Percentiles rank a stretch among this genome's conserved stretches.
Conservation (phyloP, 1,140 invertebrate genomes). For the Hermetia illucens region DNA sequence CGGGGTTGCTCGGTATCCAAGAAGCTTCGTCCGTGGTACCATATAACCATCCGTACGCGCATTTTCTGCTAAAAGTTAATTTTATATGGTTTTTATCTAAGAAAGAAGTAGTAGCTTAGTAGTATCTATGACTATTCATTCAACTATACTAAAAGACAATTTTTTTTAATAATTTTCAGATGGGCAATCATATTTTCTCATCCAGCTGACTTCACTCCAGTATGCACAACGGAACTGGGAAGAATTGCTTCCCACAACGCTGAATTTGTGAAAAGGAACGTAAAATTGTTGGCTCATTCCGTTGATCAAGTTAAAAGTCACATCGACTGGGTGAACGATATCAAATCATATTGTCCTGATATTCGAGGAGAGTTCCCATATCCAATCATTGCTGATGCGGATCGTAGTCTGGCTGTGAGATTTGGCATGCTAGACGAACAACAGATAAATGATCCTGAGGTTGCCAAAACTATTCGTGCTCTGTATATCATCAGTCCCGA, state of each 20-base stretch:
- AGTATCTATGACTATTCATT: not conserved
- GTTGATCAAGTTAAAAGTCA: conserved; percentile 69
- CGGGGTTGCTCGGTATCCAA: too few species aligned
- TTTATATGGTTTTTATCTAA: too few species aligned
- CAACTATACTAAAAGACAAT: too few species aligned
- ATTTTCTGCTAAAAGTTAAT: too few species aligned
- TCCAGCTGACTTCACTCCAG: conserved; percentile 86
- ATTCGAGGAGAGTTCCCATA: conserved; percentile 60
- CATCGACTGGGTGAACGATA: conserved; percentile 68
- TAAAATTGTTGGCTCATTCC: conserved; percentile 77
- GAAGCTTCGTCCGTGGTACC: too few species aligned
- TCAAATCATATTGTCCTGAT: conserved; percentile 56
- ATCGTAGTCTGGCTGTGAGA: conserved; percentile 56
- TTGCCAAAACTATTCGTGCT: conserved; percentile 65
- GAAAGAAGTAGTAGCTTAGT: not conserved
- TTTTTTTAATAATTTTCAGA: conserved; percentile 33
- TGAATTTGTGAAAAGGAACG: conserved; percentile 63
- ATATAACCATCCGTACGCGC: too few species aligned
- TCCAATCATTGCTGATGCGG: conserved; percentile 76
- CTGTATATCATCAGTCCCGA: conserved; percentile 75
- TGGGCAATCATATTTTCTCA: conserved; percentile 88
- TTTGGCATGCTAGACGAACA: conserved; percentile 80
- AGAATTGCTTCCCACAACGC: conserved; percentile 55
- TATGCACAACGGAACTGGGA: conserved; percentile 86
- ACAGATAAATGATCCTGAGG: conserved; percentile 53